phyloP scores from a whole-genome alignment of 2,113 vertebrate genomes.

The Cottus gobio region DNA sequence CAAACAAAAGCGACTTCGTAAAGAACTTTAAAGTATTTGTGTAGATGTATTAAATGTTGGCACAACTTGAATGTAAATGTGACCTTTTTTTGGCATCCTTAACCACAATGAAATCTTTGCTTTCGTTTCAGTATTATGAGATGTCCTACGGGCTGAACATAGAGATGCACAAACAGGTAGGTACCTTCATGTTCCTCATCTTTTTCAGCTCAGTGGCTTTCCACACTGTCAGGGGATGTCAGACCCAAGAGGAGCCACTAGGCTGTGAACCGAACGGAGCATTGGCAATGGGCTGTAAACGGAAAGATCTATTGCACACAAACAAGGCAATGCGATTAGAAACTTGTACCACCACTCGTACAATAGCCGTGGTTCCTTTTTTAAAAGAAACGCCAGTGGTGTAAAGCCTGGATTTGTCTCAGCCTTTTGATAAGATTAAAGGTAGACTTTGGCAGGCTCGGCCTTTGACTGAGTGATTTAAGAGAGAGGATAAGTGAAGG shows the following conservation, averaged over 20 bases:
- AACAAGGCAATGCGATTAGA: slow-evolving; percentile 28
- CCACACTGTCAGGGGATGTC: slow-evolving; percentile 39
- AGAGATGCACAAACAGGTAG: slow-evolving; percentile 98
- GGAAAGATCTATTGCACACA: slow-evolving; percentile 33
- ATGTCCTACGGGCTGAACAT: slow-evolving; percentile 99
- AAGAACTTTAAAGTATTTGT: background rate
- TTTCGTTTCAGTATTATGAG: slow-evolving; percentile 92
- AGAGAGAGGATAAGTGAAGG: slow-evolving; percentile 63
- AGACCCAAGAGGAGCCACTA: slow-evolving; percentile 43
- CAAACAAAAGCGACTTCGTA: background rate
- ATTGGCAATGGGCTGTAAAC: slow-evolving; percentile 48
- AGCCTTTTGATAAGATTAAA: slow-evolving; percentile 80
- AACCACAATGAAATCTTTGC: slow-evolving; percentile 19
- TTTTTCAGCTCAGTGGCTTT: slow-evolving; percentile 48
- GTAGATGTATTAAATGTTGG: background rate
- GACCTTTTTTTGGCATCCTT: background rate
- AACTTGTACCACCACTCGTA: slow-evolving; percentile 30
- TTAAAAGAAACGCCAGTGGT: slow-evolving; percentile 19
- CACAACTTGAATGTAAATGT: slow-evolving; percentile 21
- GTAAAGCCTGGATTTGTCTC: slow-evolving; percentile 63
- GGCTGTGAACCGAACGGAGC: slow-evolving; percentile 47
- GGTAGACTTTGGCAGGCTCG: slow-evolving; percentile 75
- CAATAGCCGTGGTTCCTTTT: slow-evolving; percentile 8
- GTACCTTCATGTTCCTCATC: slow-evolving; percentile 52
- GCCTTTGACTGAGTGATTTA: slow-evolving; percentile 77